A percentile compares a stretch with the other conserved stretches of the same genome.
Evolutionary conservation across 2,797 vertebrate species (phyloP).

Genomic region (Knipowitschia caucasica): DNA sequence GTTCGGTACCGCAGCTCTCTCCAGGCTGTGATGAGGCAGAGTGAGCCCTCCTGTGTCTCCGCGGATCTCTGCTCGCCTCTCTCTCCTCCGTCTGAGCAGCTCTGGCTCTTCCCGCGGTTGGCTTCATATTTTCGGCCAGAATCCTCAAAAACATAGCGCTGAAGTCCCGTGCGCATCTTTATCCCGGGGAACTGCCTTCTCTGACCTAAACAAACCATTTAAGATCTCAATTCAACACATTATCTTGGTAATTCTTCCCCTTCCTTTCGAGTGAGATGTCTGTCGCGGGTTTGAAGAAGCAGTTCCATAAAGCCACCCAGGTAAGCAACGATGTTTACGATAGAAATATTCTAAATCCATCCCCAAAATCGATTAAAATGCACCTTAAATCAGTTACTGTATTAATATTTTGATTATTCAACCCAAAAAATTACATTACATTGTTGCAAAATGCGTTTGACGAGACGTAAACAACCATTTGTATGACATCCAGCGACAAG

Average conservation of each 20-base stretch:
- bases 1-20: too few relatives aligned
- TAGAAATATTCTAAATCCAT: too few relatives aligned
- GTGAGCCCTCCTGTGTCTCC: background rate
- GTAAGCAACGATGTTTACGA: constrained; percentile 52
- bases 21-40: background rate
- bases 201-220: background rate
- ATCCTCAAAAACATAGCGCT: background rate
- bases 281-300: constrained; percentile 87
- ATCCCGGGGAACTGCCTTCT: background rate
- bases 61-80: background rate
- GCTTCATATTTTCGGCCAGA: background rate
- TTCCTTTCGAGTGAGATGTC: constrained; percentile 69
- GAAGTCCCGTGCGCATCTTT: background rate
- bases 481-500: background rate
- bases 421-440: background rate
- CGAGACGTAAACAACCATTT: constrained; percentile 3
- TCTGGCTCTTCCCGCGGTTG: background rate
- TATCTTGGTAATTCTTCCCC: background rate
- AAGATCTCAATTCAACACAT: too few relatives aligned
- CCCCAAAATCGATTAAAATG: background rate
- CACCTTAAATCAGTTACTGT: background rate
- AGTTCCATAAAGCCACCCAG: constrained; percentile 92
- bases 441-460: background rate
- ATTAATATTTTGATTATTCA: too few relatives aligned
- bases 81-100: constrained; percentile 5